These are phyloP conservation scores for Ptilodon capucinus DNA, from an alignment of 2,888 invertebrate genomes.

Conservation along the genomic window DNA sequence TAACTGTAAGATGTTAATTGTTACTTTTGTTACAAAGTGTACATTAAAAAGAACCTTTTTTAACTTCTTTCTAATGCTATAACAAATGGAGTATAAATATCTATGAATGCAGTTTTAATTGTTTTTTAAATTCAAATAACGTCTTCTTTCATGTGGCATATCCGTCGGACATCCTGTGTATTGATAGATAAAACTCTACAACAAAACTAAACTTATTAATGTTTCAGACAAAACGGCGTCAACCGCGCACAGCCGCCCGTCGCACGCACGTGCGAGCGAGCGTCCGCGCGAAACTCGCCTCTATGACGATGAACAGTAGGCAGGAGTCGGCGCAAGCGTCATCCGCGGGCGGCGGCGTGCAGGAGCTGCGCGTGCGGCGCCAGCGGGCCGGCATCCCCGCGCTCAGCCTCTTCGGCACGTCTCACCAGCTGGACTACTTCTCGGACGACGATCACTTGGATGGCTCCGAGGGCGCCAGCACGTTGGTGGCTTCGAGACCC, in stretches of 20 bases:
- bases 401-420: conserved; percentile 84
- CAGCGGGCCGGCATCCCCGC: conserved; percentile 48
- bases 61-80: too few relatives aligned
- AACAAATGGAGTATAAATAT: too few relatives aligned
- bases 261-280: conserved; percentile 63
- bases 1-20: too few relatives aligned
- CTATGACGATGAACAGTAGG: conserved; percentile 16
- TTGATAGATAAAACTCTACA: too few relatives aligned
- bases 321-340: background rate
- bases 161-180: too few relatives aligned
- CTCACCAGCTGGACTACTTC: conserved; percentile 88
- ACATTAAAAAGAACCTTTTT: too few relatives aligned
- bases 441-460: conserved; percentile 75
- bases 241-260: conserved; percentile 70
- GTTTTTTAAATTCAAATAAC: too few relatives aligned
- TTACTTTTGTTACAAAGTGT: too few relatives aligned
- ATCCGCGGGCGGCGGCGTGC: conserved; percentile 68
- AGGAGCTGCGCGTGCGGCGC: conserved; percentile 30
- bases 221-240: conserved; percentile 47
- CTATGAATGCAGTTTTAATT: too few relatives aligned
- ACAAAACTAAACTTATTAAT: too few relatives aligned
- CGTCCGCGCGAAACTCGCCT: conserved; percentile 61
- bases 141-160: too few relatives aligned
- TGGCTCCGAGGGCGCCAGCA: conserved; percentile 50
- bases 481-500: conserved; percentile 69